Conservation (phyloP, 2,113 vertebrate genomes). For the Zosterops pallidus region DNA sequence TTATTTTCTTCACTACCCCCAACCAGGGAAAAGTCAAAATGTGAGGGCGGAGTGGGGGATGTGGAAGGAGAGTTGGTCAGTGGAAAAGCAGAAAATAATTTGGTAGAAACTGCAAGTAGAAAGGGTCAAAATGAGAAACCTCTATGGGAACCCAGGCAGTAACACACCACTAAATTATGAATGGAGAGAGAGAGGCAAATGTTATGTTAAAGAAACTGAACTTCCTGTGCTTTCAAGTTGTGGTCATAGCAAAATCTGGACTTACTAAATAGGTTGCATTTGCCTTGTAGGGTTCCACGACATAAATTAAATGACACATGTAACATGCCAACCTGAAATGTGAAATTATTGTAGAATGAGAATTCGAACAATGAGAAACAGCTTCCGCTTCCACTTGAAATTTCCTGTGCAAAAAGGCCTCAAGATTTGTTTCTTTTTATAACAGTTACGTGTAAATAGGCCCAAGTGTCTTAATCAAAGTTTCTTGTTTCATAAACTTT, state of each 20-base stretch:
- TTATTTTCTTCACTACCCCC: background rate
- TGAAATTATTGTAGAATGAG: conserved; percentile 62
- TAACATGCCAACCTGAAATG: conserved; percentile 67
- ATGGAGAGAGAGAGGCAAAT: background rate
- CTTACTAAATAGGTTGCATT: conserved; percentile 70
- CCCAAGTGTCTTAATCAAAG: conserved; percentile 12
- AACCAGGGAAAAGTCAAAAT: background rate
- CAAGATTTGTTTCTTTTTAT: conserved; percentile 47
- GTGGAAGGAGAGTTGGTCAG: background rate
- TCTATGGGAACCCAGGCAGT: background rate
- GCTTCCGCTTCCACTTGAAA: conserved; percentile 60
- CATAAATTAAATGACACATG: conserved; percentile 76
- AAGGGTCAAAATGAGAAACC: conserved; percentile 26
- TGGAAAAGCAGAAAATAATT: background rate
- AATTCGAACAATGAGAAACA: conserved; percentile 75
- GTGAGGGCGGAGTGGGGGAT: background rate
- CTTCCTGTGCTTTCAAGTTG: conserved; percentile 65
- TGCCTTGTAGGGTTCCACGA: conserved; percentile 44
- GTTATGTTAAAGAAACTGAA: conserved; percentile 58
- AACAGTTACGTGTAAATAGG: background rate
- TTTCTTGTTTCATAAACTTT: background rate
- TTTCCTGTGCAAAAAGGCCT: conserved; percentile 49
- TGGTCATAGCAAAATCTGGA: conserved; percentile 68
- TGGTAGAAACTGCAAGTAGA: background rate
- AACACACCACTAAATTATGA: conserved; percentile 49